Base-by-base conservation (phyloP, 64 coral and sea anemone species). In the Orbicella faveolata region DNA sequence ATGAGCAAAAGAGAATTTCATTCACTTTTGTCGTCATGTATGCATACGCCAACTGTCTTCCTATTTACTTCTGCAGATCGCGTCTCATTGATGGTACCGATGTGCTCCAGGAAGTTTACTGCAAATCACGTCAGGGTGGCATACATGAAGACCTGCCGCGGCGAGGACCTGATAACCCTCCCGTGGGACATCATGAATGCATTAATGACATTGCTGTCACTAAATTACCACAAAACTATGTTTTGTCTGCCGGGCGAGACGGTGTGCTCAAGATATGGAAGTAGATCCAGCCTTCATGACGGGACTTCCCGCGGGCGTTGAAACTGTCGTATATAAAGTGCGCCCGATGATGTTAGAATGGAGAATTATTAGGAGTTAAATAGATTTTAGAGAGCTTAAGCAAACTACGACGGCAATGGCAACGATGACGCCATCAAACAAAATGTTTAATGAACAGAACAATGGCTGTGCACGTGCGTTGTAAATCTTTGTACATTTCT, bases 181-280 rank as follows among this genome's bases (percentile, higher is more conserved):
- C 96, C 6, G 84, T 94, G 55, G 96, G 96, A 2, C 96, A 98
- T 79, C 96, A 95, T 61, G 96, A 98, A 61, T 98, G 96, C 53
- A 98, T 98, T 61, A 98, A 95, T 78, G 96, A 98, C 84, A 84
- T 95, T 68, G 88, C 88, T 8, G 79, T 95, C 26, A 92, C 94
- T 17, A 98, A 87, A 81, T 88, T 78, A 74, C 96, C 96, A 5
- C 96, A 98, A 25, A 95, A 98, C 81, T 98, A 95, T 41, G 87
- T 98, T 34, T 89, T 98, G 68, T 95, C 96, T 30, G 93, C 96
- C 20, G 90, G 87, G 12, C 92, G 96, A 80, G 96, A 98, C 61
- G 96, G 96, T 20, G 96, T 93, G 13, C 83, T 98, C 14, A 98
- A 98, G 35, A 93, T 98, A 84, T 98, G 96, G 96, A 98, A 98